These are phyloP conservation scores for Papio anubis DNA, from an alignment of 2,113 vertebrate genomes.

Conservation along the genomic window DNA sequence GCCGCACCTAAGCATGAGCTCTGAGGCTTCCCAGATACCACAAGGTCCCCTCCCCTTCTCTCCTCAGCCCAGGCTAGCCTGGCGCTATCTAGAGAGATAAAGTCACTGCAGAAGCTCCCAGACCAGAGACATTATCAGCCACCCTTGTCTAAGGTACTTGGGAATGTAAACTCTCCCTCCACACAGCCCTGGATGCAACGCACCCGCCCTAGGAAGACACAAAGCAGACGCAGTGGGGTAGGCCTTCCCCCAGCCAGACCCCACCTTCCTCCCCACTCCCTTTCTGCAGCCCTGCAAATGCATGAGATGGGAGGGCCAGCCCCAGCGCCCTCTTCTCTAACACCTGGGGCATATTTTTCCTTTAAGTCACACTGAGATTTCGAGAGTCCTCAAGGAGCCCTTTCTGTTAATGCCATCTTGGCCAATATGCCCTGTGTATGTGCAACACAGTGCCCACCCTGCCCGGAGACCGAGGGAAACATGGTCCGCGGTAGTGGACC, in stretches of 20 bases:
- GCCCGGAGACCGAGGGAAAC: background rate
- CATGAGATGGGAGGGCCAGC: background rate
- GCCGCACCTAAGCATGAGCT: background rate
- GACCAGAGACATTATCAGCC: constrained; percentile 53
- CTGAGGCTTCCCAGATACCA: background rate
- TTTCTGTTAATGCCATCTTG: background rate
- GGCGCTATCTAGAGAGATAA: constrained; percentile 57
- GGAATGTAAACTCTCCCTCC: constrained; percentile 51
- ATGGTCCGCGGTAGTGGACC: no score
- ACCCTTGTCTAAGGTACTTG: background rate
- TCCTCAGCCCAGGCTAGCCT: background rate
- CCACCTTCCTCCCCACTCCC: background rate
- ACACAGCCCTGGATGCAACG: background rate
- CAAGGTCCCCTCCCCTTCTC: background rate
- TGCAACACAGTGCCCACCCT: background rate
- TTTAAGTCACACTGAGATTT: background rate
- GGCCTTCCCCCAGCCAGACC: background rate
- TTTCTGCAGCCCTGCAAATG: background rate
- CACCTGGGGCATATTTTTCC: background rate
- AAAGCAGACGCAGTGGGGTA: background rate
- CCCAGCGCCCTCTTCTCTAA: background rate
- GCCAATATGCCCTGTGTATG: background rate
- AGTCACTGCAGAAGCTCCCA: constrained; percentile 22
- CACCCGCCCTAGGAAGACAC: constrained; percentile 30
- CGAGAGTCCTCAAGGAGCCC: background rate